These are phyloP conservation scores for Cochlearius cochlearius DNA, from an alignment of 2,113 vertebrate genomes.

Conservation along the genomic window DNA sequence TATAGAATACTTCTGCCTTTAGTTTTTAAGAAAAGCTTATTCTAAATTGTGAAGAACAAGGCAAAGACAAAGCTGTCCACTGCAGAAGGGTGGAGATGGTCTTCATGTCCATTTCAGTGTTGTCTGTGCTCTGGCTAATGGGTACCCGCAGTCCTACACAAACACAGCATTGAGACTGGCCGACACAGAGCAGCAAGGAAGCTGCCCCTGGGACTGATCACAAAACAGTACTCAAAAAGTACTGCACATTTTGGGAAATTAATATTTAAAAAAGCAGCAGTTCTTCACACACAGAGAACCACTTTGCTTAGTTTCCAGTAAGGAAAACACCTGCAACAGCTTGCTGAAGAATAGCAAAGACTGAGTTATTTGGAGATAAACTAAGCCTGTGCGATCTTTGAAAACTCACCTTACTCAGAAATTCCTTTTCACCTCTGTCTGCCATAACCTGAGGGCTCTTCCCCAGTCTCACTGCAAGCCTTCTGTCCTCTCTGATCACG, in stretches of 20 bases:
- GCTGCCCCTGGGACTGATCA: not conserved
- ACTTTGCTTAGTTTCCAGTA: not conserved
- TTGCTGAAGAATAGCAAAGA: not conserved
- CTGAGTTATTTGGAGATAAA: not conserved
- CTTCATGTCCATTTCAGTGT: not conserved
- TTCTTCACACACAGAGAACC: not conserved
- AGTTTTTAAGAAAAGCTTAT: not conserved
- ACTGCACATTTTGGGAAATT: not conserved
- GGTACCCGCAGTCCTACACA: not conserved
- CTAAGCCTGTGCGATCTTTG: not conserved
- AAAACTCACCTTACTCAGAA: not conserved
- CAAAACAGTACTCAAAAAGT: fast-evolving
- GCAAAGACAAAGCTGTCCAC: not conserved
- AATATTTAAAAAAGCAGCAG: not conserved
- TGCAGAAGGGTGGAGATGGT: not conserved
- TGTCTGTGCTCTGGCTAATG: not conserved
- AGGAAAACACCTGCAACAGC: not conserved
- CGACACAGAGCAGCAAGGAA: not conserved
- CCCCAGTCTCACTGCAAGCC: not conserved
- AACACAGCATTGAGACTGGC: not conserved
- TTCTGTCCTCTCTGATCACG: not conserved
- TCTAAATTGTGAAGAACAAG: not conserved
- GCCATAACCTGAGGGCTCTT: not conserved
- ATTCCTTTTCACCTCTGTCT: not conserved
- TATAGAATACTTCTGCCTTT: not conserved